phyloP scores from a whole-genome alignment of 2,888 invertebrate genomes.

The Agonopterix arenella region DNA sequence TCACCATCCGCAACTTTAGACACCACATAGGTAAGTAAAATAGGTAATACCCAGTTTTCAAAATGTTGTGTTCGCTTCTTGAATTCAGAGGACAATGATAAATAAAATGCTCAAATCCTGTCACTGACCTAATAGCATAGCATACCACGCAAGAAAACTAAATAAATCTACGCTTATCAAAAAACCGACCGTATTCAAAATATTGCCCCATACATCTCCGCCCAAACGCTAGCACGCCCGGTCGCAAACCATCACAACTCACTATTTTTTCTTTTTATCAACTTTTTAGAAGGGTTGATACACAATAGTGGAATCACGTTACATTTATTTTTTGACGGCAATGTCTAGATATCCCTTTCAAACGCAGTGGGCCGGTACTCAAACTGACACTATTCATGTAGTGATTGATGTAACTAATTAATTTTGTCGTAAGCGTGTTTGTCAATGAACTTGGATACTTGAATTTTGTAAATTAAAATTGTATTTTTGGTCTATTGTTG shows the following conservation, averaged over 20 bases:
- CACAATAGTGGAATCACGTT: constrained; percentile 67
- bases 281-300: constrained; percentile 44
- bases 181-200: constrained; percentile 44
- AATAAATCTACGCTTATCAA: constrained; percentile 32
- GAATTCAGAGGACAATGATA: no score
- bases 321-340: constrained; percentile 51
- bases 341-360: constrained; percentile 47
- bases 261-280: constrained; percentile 23
- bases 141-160: background rate
- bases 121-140: background rate
- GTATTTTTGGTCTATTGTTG: constrained; percentile 37
- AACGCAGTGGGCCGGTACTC: constrained; percentile 55
- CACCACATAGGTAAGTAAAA: no score
- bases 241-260: constrained; percentile 42
- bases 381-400: constrained; percentile 55
- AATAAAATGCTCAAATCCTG: background rate
- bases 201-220: constrained; percentile 56
- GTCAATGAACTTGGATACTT: constrained; percentile 47
- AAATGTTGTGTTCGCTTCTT: no score
- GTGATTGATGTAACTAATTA: constrained; percentile 76
- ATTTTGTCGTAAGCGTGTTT: constrained; percentile 60
- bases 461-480: constrained; percentile 51
- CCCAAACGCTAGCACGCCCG: constrained; percentile 43
- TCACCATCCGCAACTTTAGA: no score
- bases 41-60: no score